Percentiles rank a stretch among this genome's conserved stretches.
Evolutionary conservation across 2,888 invertebrate genomes (phyloP).

Genomic region (Amaurobius ferox): DNA sequence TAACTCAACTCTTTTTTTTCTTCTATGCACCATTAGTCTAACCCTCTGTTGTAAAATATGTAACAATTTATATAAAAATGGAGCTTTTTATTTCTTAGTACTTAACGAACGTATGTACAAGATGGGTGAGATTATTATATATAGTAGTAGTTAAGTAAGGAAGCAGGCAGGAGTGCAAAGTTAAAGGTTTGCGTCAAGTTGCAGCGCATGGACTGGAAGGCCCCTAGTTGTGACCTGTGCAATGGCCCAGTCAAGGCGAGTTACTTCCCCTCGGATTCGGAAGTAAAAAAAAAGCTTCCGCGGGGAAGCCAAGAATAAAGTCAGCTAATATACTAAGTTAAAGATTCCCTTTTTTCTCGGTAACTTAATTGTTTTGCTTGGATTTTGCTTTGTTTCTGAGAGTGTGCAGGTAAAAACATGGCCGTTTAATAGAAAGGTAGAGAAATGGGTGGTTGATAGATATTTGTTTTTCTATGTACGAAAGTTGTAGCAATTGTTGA

Average conservation of each 20-base stretch:
- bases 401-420: constrained; percentile 70
- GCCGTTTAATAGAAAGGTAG: constrained; percentile 64
- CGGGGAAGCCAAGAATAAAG: constrained; percentile 62
- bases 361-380: constrained; percentile 10
- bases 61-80: constrained; percentile 73
- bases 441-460: constrained; percentile 56
- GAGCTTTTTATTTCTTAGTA: constrained; percentile 63
- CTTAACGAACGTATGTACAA: constrained; percentile 73
- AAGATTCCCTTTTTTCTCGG: constrained; percentile 52
- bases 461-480: constrained; percentile 29
- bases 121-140: constrained; percentile 72
- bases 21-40: constrained; percentile 71
- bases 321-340: constrained; percentile 65
- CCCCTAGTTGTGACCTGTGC: constrained; percentile 71
- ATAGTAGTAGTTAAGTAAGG: constrained; percentile 69
- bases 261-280: constrained; percentile 49
- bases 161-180: constrained; percentile 73
- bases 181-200: constrained; percentile 69
- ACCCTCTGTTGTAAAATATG: constrained; percentile 72
- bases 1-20: constrained; percentile 37
- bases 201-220: constrained; percentile 71
- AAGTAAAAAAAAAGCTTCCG: constrained; percentile 42
- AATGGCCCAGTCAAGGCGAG: constrained; percentile 71
- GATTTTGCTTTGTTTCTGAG: constrained; percentile 40
- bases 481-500: constrained; percentile 20